These are phyloP conservation scores for Oreochromis grahami DNA, from an alignment of 2,797 vertebrate species.

Conservation along the genomic window DNA sequence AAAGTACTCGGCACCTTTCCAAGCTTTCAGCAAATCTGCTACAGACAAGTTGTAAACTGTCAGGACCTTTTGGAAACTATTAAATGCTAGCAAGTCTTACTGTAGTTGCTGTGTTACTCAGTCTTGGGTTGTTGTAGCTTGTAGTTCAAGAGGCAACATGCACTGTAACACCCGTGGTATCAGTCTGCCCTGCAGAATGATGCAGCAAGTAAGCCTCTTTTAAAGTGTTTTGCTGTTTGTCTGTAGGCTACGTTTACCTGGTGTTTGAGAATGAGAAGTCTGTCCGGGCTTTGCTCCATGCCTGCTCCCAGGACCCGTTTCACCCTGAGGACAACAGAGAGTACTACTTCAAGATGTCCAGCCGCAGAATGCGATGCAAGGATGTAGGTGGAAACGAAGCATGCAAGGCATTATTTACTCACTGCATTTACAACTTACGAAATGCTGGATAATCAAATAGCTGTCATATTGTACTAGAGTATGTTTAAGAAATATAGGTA, in stretches of 20 bases:
- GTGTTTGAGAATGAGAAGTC: constrained; percentile 98
- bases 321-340: constrained; percentile 91
- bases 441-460: not conserved
- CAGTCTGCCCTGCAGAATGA: not conserved
- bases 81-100: not conserved
- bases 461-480: rapidly evolving
- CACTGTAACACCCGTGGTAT: not conserved
- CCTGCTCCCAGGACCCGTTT: constrained; percentile 92
- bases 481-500: not conserved
- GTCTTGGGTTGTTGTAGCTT: not conserved
- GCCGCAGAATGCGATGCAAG: constrained; percentile 97
- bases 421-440: not conserved
- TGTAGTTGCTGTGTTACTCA: not conserved
- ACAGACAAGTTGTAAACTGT: not conserved
- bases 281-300: constrained; percentile 90
- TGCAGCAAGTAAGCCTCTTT: not conserved
- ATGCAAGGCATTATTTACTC: not conserved
- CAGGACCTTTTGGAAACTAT: not conserved
- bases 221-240: not conserved
- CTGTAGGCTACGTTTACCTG: constrained; percentile 92
- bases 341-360: constrained; percentile 99
- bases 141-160: not conserved
- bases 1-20: not conserved
- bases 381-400: constrained; percentile 78
- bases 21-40: not conserved